Evolutionary conservation across 2,888 invertebrate genomes (phyloP), one percentile per base, ranked within the genome.

Genomic region (Patella pellucida): DNA sequence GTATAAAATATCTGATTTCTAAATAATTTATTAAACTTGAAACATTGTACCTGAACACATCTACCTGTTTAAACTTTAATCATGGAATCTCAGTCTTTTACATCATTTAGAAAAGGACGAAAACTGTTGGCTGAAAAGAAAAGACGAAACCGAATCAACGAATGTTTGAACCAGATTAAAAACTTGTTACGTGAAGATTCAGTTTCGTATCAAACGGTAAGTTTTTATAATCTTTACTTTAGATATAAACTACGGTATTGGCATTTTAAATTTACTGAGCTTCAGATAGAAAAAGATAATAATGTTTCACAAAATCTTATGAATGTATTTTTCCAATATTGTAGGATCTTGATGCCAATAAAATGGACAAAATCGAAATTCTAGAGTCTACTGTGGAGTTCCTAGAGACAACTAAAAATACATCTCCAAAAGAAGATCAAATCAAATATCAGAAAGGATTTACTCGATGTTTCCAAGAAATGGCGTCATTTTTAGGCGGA

Each of bases 131-230:
- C 62, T 62, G 62, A 62, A n/a, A 62, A 62, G 62, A 62, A 62
- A 62, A 19, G 62, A 62, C 15, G 62, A 19, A 62, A 62, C 12
- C 19, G 62, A 3, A 62, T 62, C 2, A 62, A 62, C 12, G 62
- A 62, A 62, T 62, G 62, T 62, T 62, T 62, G 19, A 19, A 62
- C 19, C 62, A 62, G 62, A 62, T 62, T 62, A 62, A n/a, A 62
- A 62, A 15, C 19, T 62, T 62, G n/a, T 19, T 62, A 62, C 11
- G n/a, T 62, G 19, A 62, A 19, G 62, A 62, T 19, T 11, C n/a
- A 19, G 19, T 11, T 62, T 41, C 41, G 0, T 41, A 41, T 41
- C 41, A 41, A 9, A 41, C 41, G 41, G 41, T 41, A 41, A 41
- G 41, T 41, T 41, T 7, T 41, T 41, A 41, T 41, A 41, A 41